Conservation (phyloP, 2,113 vertebrate species). For the Neolamprologus hecqui region DNA sequence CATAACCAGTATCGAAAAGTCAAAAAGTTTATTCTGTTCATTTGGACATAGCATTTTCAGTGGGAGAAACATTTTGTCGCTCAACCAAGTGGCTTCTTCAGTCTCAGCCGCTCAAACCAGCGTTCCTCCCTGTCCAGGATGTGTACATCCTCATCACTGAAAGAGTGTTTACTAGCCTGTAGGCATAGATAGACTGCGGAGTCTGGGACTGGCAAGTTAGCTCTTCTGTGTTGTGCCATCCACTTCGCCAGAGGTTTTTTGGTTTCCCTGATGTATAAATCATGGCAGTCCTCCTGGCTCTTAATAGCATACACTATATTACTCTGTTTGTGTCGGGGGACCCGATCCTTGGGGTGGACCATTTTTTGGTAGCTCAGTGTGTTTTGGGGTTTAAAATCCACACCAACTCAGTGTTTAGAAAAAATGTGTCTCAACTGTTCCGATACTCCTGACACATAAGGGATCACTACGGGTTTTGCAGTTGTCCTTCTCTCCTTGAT, state of each 20-base stretch:
- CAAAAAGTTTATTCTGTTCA: background rate
- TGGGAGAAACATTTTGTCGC: background rate
- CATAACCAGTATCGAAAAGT: background rate
- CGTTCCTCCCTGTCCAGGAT: background rate
- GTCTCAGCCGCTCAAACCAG: background rate
- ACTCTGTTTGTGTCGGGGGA: background rate
- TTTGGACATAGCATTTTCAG: background rate
- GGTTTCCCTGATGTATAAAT: background rate
- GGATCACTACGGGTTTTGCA: background rate
- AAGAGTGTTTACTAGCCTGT: background rate
- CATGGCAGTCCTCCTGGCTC: background rate
- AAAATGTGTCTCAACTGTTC: background rate
- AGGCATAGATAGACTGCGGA: background rate
- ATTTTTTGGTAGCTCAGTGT: background rate
- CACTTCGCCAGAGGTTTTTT: background rate
- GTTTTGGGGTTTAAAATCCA: background rate
- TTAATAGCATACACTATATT: background rate
- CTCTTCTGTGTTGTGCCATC: background rate
- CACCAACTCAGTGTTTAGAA: background rate
- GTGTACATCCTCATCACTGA: background rate
- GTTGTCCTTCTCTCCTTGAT: background rate
- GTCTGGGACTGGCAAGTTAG: background rate
- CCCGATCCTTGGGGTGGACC: background rate
- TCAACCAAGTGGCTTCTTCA: background rate
- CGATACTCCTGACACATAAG: background rate